These are phyloP conservation scores for Caenorhabditis becei DNA, from an alignment of 2,888 invertebrate species.

Conservation along the genomic window DNA sequence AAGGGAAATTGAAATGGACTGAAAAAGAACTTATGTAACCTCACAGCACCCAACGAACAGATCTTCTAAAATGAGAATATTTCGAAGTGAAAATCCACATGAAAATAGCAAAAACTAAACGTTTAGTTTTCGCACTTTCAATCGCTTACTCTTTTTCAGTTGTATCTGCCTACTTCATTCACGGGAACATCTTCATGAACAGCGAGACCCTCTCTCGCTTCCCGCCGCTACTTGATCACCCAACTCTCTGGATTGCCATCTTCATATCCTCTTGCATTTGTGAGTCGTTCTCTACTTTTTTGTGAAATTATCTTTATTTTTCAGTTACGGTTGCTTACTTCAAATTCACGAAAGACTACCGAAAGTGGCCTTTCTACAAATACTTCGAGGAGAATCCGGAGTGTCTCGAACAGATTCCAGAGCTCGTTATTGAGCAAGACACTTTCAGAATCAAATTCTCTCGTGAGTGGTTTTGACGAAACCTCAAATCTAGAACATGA, in stretches of 20 bases:
- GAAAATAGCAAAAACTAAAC: too few species aligned
- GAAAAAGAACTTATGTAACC: too few species aligned
- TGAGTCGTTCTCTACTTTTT: neutral
- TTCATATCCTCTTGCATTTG: constrained; percentile 5
- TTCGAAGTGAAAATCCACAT: too few species aligned
- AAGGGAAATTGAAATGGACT: too few species aligned
- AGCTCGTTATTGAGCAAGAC: constrained; percentile 7
- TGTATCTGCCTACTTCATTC: constrained; percentile 30
- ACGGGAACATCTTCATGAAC: constrained; percentile 17
- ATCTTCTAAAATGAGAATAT: too few species aligned
- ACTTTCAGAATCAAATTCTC: constrained; percentile 22
- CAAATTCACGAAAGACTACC: constrained; percentile 15
- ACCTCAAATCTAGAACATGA: neutral
- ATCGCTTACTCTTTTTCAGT: constrained; percentile 12
- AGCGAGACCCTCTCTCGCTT: constrained; percentile 3
- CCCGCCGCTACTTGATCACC: constrained; percentile 16
- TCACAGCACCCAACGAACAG: too few species aligned
- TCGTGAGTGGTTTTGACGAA: neutral
- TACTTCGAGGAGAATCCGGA: constrained; percentile 39
- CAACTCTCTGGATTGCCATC: constrained; percentile 1
- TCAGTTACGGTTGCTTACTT: constrained; percentile 13
- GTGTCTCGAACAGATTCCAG: constrained; percentile 5
- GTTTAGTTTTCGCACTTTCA: too few species aligned
- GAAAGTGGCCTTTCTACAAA: constrained; percentile 31
- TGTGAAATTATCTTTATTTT: neutral